Evolutionary conservation across 2,888 invertebrate genomes (phyloP), one percentile per base, ranked within the genome.

Genomic region (Caenorhabditis sp.): DNA sequence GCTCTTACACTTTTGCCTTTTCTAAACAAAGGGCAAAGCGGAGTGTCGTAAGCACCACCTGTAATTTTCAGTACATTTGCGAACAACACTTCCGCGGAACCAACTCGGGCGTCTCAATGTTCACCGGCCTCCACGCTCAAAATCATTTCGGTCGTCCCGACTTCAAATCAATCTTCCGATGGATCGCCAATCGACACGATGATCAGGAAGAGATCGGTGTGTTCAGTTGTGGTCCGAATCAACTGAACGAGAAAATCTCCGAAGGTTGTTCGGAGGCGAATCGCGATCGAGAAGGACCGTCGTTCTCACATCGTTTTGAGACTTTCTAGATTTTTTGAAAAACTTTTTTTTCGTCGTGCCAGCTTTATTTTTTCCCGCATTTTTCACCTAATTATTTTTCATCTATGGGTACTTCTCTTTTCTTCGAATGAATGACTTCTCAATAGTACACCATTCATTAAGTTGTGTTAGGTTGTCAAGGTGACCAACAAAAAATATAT

Each of bases 31-130:
- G n/a, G n/a, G n/a, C n/a, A n/a, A n/a, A n/a, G n/a, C n/a, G n/a
- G n/a, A n/a, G n/a, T n/a, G n/a, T n/a, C n/a, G n/a, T n/a, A n/a
- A n/a, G n/a, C n/a, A n/a, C n/a, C n/a, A n/a, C n/a, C n/a, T n/a
- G n/a, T n/a, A n/a, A n/a, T n/a, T 76, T 91, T 49, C 90, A 96
- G 95, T 97, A 96, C 87, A 97, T 97, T 87, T 97, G 96, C 89
- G 96, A 97, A 90, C 96, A 97, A 89, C 96, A 97, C 89, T 97
- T 97, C 91, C 96, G 96, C 90, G 90, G 96, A 90, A 90, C 95
- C 69, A 93, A 78, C 67, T 72, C 95, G 0, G 93, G 95, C 87
- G 94, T 93, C 72, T 95, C 83, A 27, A 86, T 86, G 86, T 86
- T 86, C 70, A 86, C 86, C 36, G 84, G 83, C 17, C 65, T 82